A percentile compares a stretch with the other conserved stretches of the same genome.
Evolutionary conservation across 2,888 invertebrate genomes (phyloP).

Genomic region (Invenusta paracnida): DNA sequence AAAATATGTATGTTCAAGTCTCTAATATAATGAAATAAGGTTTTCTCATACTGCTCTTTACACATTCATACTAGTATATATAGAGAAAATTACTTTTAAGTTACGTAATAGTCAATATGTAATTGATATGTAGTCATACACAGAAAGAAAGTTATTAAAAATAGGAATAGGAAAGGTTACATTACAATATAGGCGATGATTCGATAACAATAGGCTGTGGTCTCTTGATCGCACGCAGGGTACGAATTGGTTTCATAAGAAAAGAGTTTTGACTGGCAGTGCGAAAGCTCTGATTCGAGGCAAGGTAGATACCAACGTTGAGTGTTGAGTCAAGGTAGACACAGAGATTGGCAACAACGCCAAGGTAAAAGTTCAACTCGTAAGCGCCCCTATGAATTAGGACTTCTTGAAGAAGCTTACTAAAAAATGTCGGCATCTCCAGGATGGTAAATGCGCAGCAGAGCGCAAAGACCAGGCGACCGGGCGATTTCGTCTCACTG

Average conservation of each 20-base stretch:
- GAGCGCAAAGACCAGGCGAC: background rate
- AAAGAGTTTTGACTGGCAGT: background rate
- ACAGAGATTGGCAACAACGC: slow-evolving; percentile 2
- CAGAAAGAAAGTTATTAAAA: too few relatives aligned
- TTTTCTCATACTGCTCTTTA: too few relatives aligned
- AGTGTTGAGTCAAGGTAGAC: slow-evolving; percentile 24
- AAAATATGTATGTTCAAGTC: too few relatives aligned
- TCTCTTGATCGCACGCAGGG: background rate
- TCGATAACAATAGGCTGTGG: too few relatives aligned
- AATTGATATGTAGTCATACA: too few relatives aligned
- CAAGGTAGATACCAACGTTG: slow-evolving; percentile 14
- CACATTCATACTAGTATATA: too few relatives aligned
- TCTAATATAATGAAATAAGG: too few relatives aligned
- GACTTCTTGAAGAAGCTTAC: slow-evolving; percentile 5
- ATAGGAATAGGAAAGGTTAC: too few relatives aligned
- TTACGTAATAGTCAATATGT: too few relatives aligned
- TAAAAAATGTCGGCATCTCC: slow-evolving; percentile 30
- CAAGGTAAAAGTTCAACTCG: slow-evolving; percentile 14
- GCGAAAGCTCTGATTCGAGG: slow-evolving; percentile 29
- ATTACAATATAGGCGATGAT: too few relatives aligned
- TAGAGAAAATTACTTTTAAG: too few relatives aligned
- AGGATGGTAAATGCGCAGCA: slow-evolving; percentile 20
- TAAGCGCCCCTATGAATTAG: background rate
- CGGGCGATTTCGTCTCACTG: background rate
- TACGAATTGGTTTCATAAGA: background rate